phyloP scores from a whole-genome alignment of 1,140 invertebrate genomes.

The Pseudomyrmex sp. region DNA sequence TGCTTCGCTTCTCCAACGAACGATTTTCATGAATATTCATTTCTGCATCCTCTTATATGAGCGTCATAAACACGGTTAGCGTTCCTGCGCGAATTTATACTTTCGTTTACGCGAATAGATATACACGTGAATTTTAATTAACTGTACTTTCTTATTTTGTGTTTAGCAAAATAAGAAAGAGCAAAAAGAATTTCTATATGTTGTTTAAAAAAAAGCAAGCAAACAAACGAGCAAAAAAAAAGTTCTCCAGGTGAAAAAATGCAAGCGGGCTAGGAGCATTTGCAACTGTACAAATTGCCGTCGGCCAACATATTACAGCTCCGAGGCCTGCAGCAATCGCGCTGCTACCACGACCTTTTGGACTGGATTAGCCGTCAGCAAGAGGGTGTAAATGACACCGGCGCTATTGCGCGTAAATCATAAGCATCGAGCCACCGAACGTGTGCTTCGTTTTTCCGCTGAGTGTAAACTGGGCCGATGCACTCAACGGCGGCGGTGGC shows the following conservation, averaged over 20 bases:
- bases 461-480: not conserved
- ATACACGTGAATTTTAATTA: conserved; percentile 19
- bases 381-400: conserved; percentile 78
- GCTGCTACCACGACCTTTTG: conserved; percentile 63
- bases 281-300: not conserved
- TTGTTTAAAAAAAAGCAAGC: too few species aligned
- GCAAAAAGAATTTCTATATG: not conserved
- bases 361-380: conserved; percentile 76
- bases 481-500: not conserved
- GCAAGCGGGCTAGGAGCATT: not conserved
- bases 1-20: conserved; percentile 47
- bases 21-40: conserved; percentile 70
- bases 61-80: conserved; percentile 52
- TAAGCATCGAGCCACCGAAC: conserved; percentile 28
- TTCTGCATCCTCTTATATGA: conserved; percentile 45
- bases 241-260: too few species aligned
- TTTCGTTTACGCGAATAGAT: not conserved
- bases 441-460: conserved; percentile 25
- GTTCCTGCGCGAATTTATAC: conserved; percentile 34
- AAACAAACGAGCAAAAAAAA: too few species aligned
- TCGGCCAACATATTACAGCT: conserved; percentile 1
- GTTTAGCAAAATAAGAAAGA: not conserved
- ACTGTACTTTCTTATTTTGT: not conserved
- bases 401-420: conserved; percentile 78
- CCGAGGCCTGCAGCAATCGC: conserved; percentile 44